These are phyloP conservation scores for Calliopsis andreniformis DNA, from an alignment of 1,140 invertebrate genomes.

Conservation along the genomic window DNA sequence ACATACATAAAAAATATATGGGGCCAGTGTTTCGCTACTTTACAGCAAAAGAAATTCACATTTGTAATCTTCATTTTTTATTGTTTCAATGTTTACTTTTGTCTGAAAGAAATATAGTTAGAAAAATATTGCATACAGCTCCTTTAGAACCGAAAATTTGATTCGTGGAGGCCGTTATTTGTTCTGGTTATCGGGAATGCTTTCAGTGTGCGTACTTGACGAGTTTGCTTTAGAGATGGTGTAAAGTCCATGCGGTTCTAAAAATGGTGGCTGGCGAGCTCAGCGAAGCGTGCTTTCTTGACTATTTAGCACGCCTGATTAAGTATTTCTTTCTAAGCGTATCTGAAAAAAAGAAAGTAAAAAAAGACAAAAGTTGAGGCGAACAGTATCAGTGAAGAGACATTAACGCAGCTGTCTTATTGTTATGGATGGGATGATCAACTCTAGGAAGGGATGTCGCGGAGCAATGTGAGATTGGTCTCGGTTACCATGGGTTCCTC, in stretches of 20 bases:
- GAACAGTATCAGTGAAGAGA: slow-evolving; percentile 73
- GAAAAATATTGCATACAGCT: too few species aligned
- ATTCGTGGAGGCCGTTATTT: too few species aligned
- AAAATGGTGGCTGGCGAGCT: slow-evolving; percentile 65
- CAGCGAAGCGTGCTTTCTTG: slow-evolving; percentile 46
- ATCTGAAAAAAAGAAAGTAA: slow-evolving; percentile 59
- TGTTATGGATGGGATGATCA: slow-evolving; percentile 81
- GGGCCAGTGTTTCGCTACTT: too few species aligned
- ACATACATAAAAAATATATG: background rate
- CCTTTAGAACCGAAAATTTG: too few species aligned
- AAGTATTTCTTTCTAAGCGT: slow-evolving; percentile 39
- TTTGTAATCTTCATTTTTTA: too few species aligned
- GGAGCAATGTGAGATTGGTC: slow-evolving; percentile 78
- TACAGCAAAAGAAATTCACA: too few species aligned
- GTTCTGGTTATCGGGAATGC: too few species aligned
- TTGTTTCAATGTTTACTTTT: too few species aligned
- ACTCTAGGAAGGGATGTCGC: slow-evolving; percentile 80
- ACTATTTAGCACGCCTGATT: slow-evolving; percentile 45
- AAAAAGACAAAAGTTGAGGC: slow-evolving; percentile 71
- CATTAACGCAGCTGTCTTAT: slow-evolving; percentile 82
- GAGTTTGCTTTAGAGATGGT: too few species aligned
- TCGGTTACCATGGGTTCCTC: slow-evolving; percentile 77
- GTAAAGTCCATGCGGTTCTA: background rate
- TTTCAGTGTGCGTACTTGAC: too few species aligned
- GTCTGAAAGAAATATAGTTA: too few species aligned